Evolutionary conservation across 2,888 invertebrate species (phyloP), one percentile per base, ranked within the genome.

Genomic region (Acholoe squamosa): DNA sequence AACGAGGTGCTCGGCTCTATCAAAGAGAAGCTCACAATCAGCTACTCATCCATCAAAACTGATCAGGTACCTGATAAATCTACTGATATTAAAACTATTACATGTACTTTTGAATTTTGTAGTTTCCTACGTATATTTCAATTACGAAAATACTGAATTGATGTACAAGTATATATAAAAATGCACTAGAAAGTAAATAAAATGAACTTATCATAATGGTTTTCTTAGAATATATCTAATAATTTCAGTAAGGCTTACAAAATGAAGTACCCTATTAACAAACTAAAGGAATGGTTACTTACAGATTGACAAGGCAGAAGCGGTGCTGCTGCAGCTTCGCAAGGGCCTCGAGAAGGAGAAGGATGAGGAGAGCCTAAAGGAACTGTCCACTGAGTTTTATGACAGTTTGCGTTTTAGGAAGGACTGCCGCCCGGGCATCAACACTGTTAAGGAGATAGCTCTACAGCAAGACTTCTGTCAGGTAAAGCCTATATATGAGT

Each of bases 51-150:
- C 33, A 91, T 95, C 80, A 94, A 94, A 90, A 19, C 93, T 67
- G 94, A 95, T 90, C 94, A 95, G 94, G 95, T 95, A 80, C 16
- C 43, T n/a, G n/a, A n/a, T n/a, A n/a, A n/a, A n/a, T n/a, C 10
- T 71, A 25, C 25, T 71, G 71, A 71, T 71, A n/a, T n/a, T 12
- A 10, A 16, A 71, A 16, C 25, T 25, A n/a, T 16, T 71, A 7
- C 16, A 10, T 71, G 16, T 71, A 71, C 14, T n/a, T 71, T 71
- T 25, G 7, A 16, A n/a, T n/a, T 25, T 71, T 7, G 14, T 71
- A n/a, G 7, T 71, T n/a, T 71, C 71, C 25, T 71, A n/a, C 10
- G 54, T 54, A 19, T 54, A 54, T 54, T 54, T 19, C 10, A 54
- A 19, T 54, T 54, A 54, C 10, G 19, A 54, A 19, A n/a, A n/a